Evolutionary conservation across 2,888 invertebrate genomes (phyloP).

Genomic region (Vesta saturnalis): DNA sequence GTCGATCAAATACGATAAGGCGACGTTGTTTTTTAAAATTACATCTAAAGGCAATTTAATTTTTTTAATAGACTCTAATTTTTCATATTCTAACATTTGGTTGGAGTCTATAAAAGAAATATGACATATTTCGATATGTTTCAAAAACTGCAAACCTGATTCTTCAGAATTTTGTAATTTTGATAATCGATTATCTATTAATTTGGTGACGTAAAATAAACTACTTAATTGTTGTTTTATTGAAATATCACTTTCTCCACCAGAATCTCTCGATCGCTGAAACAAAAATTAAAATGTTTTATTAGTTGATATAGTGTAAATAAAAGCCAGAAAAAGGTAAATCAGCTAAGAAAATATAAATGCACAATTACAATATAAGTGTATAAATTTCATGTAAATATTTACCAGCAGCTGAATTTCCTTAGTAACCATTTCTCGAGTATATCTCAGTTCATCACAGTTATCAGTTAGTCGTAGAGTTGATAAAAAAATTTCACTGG

Average conservation of each 20-base stretch:
- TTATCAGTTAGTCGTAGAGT: conserved; percentile 82
- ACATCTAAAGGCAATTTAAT: conserved; percentile 74
- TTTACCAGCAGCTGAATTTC: conserved; percentile 81
- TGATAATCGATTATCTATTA: conserved; percentile 70
- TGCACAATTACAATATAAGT: too few species aligned
- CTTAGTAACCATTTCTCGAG: conserved; percentile 79
- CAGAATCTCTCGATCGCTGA: conserved; percentile 83
- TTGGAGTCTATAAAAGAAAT: conserved; percentile 19
- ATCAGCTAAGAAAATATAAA: neutral
- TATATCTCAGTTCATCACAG: conserved; percentile 84
- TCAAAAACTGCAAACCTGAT: conserved; percentile 24
- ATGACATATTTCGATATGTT: neutral
- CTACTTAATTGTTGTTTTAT: conserved; percentile 90
- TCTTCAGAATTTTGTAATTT: conserved; percentile 56
- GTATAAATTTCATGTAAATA: conserved; percentile 20
- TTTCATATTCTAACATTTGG: conserved; percentile 14
- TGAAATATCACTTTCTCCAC: conserved; percentile 82
- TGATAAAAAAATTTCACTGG: conserved; percentile 86
- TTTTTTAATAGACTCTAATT: conserved; percentile 54
- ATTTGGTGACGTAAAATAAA: conserved; percentile 79
- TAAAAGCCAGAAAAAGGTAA: too few species aligned
- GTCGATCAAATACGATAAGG: conserved; percentile 80
- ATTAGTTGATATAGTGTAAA: too few species aligned
- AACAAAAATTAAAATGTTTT: conserved; percentile 38
- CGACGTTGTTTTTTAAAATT: conserved; percentile 79